Evolutionary conservation across 1,140 invertebrate species (phyloP).

Genomic region (Brachionus calyciflorus): DNA sequence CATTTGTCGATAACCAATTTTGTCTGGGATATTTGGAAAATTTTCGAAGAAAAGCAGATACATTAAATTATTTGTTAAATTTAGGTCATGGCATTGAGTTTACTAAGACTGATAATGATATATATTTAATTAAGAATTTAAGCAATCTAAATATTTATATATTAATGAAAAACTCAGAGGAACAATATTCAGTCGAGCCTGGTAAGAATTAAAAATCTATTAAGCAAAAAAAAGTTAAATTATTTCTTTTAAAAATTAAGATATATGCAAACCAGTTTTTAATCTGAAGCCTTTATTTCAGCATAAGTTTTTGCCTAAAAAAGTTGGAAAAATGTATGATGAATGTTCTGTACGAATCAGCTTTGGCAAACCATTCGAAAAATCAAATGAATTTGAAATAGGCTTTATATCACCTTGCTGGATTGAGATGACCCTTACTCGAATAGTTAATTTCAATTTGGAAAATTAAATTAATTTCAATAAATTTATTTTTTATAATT

Average conservation of each 20-base stretch:
- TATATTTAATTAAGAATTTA: slow-evolving; percentile 3
- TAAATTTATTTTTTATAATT: too few relatives aligned
- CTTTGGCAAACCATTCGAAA: background rate
- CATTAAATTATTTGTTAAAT: background rate
- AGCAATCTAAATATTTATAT: background rate
- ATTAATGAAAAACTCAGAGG: background rate
- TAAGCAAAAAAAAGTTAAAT: background rate
- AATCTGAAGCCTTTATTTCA: background rate
- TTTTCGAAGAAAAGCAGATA: background rate
- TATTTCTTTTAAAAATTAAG: background rate
- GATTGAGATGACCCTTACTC: background rate
- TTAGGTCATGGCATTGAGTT: background rate
- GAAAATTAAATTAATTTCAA: too few relatives aligned
- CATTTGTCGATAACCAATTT: background rate
- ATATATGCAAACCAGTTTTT: background rate
- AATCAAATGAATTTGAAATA: background rate
- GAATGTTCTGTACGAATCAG: slow-evolving; percentile 5
- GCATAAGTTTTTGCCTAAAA: slow-evolving; percentile 33
- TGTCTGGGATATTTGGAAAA: slow-evolving; percentile 8
- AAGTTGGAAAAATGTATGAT: slow-evolving; percentile 10
- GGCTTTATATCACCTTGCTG: slow-evolving; percentile 4
- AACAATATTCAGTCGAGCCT: background rate
- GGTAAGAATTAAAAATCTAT: background rate
- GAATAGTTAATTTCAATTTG: background rate
- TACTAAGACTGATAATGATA: background rate